Base-by-base conservation (phyloP, 2,888 invertebrate species). In the Drosophila multiciliata region DNA sequence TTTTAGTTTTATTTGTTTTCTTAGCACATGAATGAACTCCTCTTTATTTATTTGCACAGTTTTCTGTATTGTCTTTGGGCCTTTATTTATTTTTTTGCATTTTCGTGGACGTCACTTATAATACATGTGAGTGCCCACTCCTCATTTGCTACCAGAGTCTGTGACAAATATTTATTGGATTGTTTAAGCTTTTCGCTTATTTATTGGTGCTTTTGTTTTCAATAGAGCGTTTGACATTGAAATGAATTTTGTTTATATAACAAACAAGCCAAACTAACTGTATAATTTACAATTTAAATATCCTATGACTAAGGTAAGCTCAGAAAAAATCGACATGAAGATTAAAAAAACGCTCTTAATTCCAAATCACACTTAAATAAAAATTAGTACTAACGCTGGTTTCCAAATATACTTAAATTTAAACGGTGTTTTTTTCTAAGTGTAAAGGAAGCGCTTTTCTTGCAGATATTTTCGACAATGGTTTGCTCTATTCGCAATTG, bases 91-190 rank as follows among this genome's bases (percentile, higher is more conserved):
- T 11, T 12, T 78, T 82, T 65, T 65, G 66, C 49, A 59, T 72
- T 75, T 42, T 45, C 2, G 71, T 26, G 57, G 72, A 79, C 83
- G 83, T 77, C 83, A 88, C 86, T 83, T 68, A 54, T 84, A 82
- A 78, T 66, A 42, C 20, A 15, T 23, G 45, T 15, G 67, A 67
- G 48, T 81, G 40, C 55, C 54, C 54, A 75, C 49, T 63, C 29
- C 45, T 15, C 42, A 35, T 53, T 36, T 38, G 68, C 79, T 66
- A 71, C 87, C 74, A 66, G 11, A 71, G 48, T 61, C 49, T 68
- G 15, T 50, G n/a, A 66, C 70, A 86, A 90, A 90, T 86, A 86
- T 89, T 83, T 78, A 57, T 63, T 45, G 45, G 33, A 73, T 73
- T 78, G 82, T 50, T 52, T 74, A 26, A 26, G 35, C 38, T 58